These are phyloP conservation scores for Nautilus pompilius DNA, from an alignment of 1,140 invertebrate species.

Conservation along the genomic window DNA sequence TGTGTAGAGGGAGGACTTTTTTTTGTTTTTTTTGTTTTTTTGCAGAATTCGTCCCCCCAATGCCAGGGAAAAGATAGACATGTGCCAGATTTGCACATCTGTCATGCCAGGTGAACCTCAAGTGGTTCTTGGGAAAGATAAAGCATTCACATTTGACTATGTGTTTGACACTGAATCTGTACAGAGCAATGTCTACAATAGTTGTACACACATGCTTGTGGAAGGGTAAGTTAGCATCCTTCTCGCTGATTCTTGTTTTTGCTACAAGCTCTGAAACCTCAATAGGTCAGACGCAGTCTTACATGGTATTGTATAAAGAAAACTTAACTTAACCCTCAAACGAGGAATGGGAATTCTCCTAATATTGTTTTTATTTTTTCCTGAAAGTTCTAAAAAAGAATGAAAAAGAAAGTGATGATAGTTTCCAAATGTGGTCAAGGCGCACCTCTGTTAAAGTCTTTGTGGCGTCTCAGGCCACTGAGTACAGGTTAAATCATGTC, in stretches of 20 bases:
- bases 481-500: too few species aligned
- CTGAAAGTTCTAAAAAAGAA: too few species aligned
- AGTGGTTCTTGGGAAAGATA: constrained; percentile 56
- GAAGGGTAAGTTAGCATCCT: constrained; percentile 57
- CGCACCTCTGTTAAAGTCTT: too few species aligned
- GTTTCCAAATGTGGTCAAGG: too few species aligned
- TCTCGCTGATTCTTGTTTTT: too few species aligned
- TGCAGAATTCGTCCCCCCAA: constrained; percentile 91
- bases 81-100: constrained; percentile 88
- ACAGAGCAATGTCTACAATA: constrained; percentile 76
- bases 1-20: background rate
- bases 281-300: too few species aligned
- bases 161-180: constrained; percentile 71
- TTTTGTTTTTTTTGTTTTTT: constrained; percentile 22
- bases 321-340: too few species aligned
- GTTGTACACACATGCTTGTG: constrained; percentile 72
- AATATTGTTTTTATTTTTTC: too few species aligned
- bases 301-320: too few species aligned
- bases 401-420: too few species aligned
- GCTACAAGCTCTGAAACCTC: background rate
- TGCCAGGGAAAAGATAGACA: constrained; percentile 87
- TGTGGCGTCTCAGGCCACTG: too few species aligned
- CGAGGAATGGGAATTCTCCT: too few species aligned
- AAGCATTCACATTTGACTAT: constrained; percentile 84
- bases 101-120: constrained; percentile 77